Conservation (phyloP, 2,113 vertebrate genomes). For the Tichodroma muraria region DNA sequence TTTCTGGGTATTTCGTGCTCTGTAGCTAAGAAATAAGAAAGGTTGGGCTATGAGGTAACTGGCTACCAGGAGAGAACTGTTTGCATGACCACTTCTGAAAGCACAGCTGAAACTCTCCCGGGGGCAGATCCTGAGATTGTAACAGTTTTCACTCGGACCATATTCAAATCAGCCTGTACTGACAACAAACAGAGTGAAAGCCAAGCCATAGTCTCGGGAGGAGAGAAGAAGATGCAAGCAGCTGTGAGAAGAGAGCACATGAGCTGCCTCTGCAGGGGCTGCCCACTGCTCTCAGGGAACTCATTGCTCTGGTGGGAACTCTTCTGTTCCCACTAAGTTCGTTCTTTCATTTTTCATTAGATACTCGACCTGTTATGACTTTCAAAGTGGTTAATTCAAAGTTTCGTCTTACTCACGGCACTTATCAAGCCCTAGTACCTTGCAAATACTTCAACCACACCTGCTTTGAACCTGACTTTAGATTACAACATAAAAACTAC, state of each 20-base stretch:
- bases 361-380: neutral
- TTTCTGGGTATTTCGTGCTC: neutral
- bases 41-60: neutral
- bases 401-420: neutral
- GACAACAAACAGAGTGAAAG: neutral
- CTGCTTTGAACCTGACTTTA: neutral
- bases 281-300: neutral
- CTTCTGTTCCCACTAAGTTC: neutral
- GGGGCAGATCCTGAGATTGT: neutral
- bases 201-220: neutral
- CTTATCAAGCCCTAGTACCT: neutral
- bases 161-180: neutral
- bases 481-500: neutral
- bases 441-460: neutral
- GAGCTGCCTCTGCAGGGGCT: neutral
- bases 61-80: neutral
- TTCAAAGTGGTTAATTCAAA: neutral
- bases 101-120: neutral
- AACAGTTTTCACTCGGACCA: neutral
- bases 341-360: neutral
- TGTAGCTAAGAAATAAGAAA: neutral
- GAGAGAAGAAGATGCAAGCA: neutral
- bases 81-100: neutral
- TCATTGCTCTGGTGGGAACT: neutral
- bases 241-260: neutral